Evolutionary conservation across 2,888 invertebrate species (phyloP).

Genomic region (Nephrotoma guestfalica): DNA sequence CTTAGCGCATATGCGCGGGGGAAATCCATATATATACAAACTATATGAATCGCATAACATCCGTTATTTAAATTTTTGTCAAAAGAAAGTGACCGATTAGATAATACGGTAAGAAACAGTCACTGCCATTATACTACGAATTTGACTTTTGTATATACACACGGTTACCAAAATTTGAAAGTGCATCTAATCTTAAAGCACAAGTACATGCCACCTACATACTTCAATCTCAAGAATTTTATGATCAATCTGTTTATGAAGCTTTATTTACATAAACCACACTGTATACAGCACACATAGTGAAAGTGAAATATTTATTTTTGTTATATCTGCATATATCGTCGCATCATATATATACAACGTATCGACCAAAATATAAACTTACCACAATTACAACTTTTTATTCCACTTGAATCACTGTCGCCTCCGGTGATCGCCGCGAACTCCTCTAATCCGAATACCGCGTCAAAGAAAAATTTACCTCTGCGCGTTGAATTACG

Average conservation of each 20-base stretch:
- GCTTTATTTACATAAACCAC: background rate
- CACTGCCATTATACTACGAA: background rate
- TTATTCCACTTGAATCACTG: slow-evolving; percentile 38
- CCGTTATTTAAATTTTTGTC: background rate
- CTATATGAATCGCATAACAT: background rate
- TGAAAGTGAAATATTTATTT: background rate
- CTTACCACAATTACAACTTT: slow-evolving; percentile 64
- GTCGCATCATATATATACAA: no score
- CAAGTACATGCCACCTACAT: background rate
- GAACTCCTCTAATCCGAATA: slow-evolving; percentile 49
- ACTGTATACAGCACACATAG: background rate
- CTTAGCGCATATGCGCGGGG: background rate
- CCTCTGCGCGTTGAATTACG: slow-evolving; percentile 33
- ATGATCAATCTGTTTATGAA: background rate
- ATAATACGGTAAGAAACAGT: background rate
- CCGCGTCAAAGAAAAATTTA: slow-evolving; percentile 56
- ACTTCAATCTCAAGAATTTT: background rate
- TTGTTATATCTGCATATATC: no score
- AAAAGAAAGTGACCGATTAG: background rate
- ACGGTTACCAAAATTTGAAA: background rate
- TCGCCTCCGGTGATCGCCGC: slow-evolving; percentile 44
- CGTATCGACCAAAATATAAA: slow-evolving; percentile 9
- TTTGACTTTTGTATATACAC: background rate
- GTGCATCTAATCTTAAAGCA: background rate
- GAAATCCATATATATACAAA: background rate